Evolutionary conservation across 1,140 invertebrate species (phyloP).

Genomic region (Drosophila novamexicana): DNA sequence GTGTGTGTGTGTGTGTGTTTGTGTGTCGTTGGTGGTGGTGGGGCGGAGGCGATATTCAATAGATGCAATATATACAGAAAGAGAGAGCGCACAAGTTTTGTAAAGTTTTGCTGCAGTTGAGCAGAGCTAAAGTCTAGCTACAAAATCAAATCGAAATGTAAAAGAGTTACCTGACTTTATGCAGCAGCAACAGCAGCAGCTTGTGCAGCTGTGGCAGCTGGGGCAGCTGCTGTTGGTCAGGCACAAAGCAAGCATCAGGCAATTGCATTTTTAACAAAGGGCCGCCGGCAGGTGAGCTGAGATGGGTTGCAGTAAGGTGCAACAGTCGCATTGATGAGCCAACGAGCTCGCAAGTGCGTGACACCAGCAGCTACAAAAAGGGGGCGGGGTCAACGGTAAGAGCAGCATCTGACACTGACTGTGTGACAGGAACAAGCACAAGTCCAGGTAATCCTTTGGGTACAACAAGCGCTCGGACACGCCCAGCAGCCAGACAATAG

Average conservation of each 20-base stretch:
- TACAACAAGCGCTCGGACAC: constrained; percentile 48
- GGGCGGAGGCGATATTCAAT: neutral
- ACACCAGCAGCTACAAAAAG: constrained; percentile 31
- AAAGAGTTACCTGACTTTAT: constrained; percentile 45
- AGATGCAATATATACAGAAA: neutral
- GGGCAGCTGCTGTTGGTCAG: constrained; percentile 11
- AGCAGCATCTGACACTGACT: constrained; percentile 32
- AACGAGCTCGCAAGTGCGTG: constrained; percentile 63
- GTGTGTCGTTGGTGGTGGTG: neutral
- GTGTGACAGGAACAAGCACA: constrained; percentile 68
- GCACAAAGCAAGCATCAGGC: constrained; percentile 26
- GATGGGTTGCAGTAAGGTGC: constrained; percentile 14
- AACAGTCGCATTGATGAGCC: constrained; percentile 56
- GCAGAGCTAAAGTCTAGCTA: constrained; percentile 18
- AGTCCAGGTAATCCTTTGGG: constrained; percentile 75
- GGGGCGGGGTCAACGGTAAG: neutral
- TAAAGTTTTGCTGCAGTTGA: constrained; percentile 33
- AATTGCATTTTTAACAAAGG: constrained; percentile 22
- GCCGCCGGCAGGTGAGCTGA: neutral
- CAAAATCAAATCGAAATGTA: constrained; percentile 50
- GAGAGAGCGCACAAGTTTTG: constrained; percentile 28
- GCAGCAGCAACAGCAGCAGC: neutral
- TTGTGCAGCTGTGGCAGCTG: neutral
- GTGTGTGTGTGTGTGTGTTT: neutral
- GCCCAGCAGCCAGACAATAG: constrained; percentile 14